Evolutionary conservation across 2,797 vertebrate species (phyloP).

Genomic region (Pangasius sanitwongsei): DNA sequence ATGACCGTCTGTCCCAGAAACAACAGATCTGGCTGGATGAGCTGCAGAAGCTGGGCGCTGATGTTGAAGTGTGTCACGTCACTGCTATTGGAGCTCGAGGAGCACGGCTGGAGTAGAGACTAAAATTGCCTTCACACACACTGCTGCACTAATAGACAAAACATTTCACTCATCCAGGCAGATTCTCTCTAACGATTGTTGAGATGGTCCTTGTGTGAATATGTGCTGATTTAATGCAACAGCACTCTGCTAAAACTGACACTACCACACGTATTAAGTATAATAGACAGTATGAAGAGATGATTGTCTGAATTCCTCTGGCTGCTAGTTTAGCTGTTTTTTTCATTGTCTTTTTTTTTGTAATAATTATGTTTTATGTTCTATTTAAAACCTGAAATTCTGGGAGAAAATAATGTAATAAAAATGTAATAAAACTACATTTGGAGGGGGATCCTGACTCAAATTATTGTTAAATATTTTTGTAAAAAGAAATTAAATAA

Average conservation of each 20-base stretch:
- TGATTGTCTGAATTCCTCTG: not conserved
- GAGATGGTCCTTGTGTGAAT: constrained; percentile 1
- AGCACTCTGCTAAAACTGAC: not conserved
- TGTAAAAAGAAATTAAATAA: not conserved
- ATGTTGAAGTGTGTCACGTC: constrained; percentile 94
- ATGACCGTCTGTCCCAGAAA: constrained; percentile 90
- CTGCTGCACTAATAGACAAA: not conserved
- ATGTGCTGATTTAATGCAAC: not conserved
- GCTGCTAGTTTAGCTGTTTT: not conserved
- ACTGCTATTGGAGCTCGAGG: constrained; percentile 82
- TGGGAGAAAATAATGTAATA: not conserved
- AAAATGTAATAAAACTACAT: not conserved
- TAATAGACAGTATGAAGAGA: not conserved
- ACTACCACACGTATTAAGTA: not conserved
- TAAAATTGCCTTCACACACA: not conserved
- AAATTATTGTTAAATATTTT: not conserved
- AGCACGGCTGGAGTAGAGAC: constrained; percentile 65
- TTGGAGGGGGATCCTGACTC: not conserved
- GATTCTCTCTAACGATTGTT: not conserved
- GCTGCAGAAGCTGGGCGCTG: constrained; percentile 84
- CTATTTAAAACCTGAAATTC: not conserved
- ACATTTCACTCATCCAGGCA: not conserved
- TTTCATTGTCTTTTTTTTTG: not conserved
- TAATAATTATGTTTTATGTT: not conserved
- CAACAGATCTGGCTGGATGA: constrained; percentile 94